A percentile compares a stretch with the other conserved stretches of the same genome.
phyloP scores from a whole-genome alignment of 2,888 invertebrate genomes.

The Andrena minutula region DNA sequence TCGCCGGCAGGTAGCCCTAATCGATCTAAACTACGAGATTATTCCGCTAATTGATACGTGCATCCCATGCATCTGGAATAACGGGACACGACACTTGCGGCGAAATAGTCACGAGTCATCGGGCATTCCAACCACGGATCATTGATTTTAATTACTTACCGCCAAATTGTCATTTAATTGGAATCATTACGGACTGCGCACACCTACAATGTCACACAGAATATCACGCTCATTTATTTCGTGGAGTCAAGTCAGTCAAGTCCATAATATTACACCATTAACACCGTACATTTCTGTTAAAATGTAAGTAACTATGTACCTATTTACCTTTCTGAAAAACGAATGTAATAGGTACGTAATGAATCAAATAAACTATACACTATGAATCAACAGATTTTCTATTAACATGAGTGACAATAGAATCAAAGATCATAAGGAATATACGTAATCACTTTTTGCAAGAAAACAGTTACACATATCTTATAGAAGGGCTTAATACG shows the following conservation, averaged over 20 bases:
- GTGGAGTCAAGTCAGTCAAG: not conserved
- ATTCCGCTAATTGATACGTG: slow-evolving; percentile 75
- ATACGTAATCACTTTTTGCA: too few species aligned
- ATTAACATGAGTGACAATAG: too few species aligned
- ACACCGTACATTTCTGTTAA: too few species aligned
- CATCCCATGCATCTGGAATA: slow-evolving; percentile 67
- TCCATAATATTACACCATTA: not conserved
- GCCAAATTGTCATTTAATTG: slow-evolving; percentile 34
- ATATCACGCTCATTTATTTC: not conserved
- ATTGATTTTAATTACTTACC: slow-evolving; percentile 46
- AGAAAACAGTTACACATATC: too few species aligned
- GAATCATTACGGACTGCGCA: slow-evolving; percentile 1
- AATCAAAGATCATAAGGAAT: too few species aligned
- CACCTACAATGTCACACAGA: not conserved
- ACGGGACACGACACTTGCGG: slow-evolving; percentile 46
- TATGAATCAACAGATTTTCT: too few species aligned
- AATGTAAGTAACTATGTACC: too few species aligned
- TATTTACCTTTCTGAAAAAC: too few species aligned
- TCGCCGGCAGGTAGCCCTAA: slow-evolving; percentile 62
- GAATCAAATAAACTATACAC: too few species aligned
- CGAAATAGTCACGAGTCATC: slow-evolving; percentile 47
- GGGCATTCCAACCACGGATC: slow-evolving; percentile 39
- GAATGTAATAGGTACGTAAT: too few species aligned
- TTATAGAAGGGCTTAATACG: too few species aligned
- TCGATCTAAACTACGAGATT: slow-evolving; percentile 80